These are phyloP conservation scores for Leptodirus hochenwartii DNA, from an alignment of 2,888 invertebrate genomes.

Conservation along the genomic window DNA sequence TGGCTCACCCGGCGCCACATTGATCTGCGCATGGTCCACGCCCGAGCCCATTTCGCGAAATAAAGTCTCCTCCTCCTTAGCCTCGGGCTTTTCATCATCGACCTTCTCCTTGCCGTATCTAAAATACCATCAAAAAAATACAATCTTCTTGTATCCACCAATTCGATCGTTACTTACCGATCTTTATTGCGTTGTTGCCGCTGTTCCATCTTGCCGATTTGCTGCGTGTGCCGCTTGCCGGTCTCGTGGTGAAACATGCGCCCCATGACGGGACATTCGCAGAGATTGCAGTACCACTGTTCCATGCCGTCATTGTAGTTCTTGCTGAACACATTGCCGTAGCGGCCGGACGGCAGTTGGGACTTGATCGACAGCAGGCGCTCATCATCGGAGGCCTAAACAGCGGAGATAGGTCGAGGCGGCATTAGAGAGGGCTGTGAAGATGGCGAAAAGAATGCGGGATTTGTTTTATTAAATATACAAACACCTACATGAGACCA, in stretches of 20 bases:
- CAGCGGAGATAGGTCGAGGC: slow-evolving; percentile 9
- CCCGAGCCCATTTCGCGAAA: too few relatives aligned
- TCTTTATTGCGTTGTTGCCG: too few relatives aligned
- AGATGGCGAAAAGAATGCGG: too few relatives aligned
- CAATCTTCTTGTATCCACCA: too few relatives aligned
- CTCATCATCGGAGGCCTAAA: slow-evolving; percentile 23
- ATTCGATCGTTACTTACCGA: too few relatives aligned
- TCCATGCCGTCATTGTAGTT: slow-evolving; percentile 21
- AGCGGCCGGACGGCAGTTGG: slow-evolving; percentile 20
- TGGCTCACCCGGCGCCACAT: slow-evolving; percentile 44
- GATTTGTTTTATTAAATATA: too few relatives aligned
- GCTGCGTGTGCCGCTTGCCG: slow-evolving; percentile 21
- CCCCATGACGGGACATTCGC: slow-evolving; percentile 26
- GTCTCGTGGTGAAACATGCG: slow-evolving; percentile 25
- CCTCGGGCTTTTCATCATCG: neutral
- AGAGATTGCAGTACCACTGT: slow-evolving; percentile 25
- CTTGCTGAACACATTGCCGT: slow-evolving; percentile 23
- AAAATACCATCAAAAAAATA: too few relatives aligned
- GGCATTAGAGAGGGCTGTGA: too few relatives aligned
- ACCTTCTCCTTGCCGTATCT: slow-evolving; percentile 7
- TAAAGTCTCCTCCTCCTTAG: slow-evolving; percentile 8
- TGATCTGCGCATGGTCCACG: slow-evolving; percentile 14
- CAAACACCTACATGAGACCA: too few relatives aligned
- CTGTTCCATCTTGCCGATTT: too few relatives aligned
- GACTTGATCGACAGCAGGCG: slow-evolving; percentile 22